Percentiles rank a stretch among this genome's conserved stretches.
Conservation (phyloP, 2,888 invertebrate genomes). For the Rhingia rostrata region DNA sequence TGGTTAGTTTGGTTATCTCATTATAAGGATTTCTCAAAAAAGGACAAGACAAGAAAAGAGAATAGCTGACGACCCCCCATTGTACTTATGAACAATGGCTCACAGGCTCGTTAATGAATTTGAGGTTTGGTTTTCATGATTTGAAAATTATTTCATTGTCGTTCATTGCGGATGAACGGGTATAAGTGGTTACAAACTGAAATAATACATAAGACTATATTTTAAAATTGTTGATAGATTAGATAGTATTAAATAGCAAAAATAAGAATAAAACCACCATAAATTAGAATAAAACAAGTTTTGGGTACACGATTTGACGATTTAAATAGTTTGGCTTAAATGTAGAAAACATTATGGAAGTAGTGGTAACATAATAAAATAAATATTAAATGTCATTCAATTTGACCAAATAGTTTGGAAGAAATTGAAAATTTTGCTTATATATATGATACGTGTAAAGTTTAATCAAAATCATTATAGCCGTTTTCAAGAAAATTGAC, state of each 20-base stretch:
- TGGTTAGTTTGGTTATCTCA: constrained; percentile 31
- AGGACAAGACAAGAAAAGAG: not conserved
- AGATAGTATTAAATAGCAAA: not conserved
- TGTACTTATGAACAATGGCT: constrained; percentile 51
- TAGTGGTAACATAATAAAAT: no score
- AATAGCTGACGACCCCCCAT: constrained; percentile 36
- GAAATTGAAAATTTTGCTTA: no score
- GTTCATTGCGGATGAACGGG: constrained; percentile 11
- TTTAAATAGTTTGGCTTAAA: no score
- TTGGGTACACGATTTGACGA: no score
- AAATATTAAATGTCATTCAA: no score
- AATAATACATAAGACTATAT: not conserved
- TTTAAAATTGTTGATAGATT: constrained; percentile 7
- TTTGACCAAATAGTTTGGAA: no score
- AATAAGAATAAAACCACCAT: no score
- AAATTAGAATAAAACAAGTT: no score
- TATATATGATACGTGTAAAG: no score
- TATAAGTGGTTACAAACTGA: not conserved
- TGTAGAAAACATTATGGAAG: no score
- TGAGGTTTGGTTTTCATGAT: constrained; percentile 57
- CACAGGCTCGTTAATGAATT: constrained; percentile 58
- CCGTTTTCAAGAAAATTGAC: no score
- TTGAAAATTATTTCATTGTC: constrained; percentile 58
- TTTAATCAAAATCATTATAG: no score
- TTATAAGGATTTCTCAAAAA: constrained; percentile 37